These are phyloP conservation scores for Sinhomidia bicolor DNA, from an alignment of 2,888 invertebrate genomes.

Conservation along the genomic window DNA sequence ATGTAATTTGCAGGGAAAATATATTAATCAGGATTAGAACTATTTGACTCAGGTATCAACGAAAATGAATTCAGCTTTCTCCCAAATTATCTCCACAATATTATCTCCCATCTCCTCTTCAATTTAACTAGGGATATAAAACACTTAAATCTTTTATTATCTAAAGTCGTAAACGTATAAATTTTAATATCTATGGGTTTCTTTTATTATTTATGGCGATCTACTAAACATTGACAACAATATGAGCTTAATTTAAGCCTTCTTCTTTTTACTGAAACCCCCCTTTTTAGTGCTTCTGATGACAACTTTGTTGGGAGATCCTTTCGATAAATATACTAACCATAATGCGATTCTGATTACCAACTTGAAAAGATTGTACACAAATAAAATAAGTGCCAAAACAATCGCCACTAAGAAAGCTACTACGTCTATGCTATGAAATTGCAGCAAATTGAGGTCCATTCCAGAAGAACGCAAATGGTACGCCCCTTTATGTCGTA, in stretches of 20 bases:
- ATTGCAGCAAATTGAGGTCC: constrained; percentile 73
- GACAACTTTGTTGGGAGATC: background rate
- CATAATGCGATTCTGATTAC: background rate
- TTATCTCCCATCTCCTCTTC: too few relatives aligned
- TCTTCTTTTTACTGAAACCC: constrained; percentile 1
- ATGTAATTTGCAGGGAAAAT: too few relatives aligned
- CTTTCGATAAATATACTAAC: background rate
- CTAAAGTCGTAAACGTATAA: too few relatives aligned
- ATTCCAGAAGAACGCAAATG: constrained; percentile 78
- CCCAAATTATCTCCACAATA: too few relatives aligned
- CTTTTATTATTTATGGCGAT: background rate
- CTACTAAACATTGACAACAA: background rate
- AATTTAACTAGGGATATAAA: too few relatives aligned
- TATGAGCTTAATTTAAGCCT: background rate
- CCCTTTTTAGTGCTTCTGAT: background rate
- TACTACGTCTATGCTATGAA: constrained; percentile 76
- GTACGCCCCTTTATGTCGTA: constrained; percentile 76
- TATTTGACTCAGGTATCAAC: too few relatives aligned
- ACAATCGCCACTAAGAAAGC: constrained; percentile 18
- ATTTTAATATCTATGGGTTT: too few relatives aligned
- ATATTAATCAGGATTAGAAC: too few relatives aligned
- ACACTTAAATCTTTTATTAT: too few relatives aligned
- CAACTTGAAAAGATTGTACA: constrained; percentile 14
- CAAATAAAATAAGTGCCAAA: background rate
- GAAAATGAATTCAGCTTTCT: too few relatives aligned